Evolutionary conservation across 2,888 invertebrate species (phyloP), one percentile per base, ranked within the genome.

Genomic region (Athetis lepigone): DNA sequence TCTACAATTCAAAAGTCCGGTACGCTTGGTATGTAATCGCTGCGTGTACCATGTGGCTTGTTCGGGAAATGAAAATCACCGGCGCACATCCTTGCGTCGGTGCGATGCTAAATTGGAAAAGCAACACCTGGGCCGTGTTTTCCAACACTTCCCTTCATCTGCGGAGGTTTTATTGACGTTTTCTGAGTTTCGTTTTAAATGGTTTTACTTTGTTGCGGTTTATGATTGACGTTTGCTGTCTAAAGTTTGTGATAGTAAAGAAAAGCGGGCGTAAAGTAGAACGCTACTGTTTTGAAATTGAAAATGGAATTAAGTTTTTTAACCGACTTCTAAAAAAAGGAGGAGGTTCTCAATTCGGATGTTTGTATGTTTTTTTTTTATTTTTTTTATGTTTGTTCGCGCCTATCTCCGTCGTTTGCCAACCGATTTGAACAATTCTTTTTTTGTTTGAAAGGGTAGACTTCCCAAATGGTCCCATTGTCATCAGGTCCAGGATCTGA

Each of bases 91-190:
- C 86, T 82, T 82, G 80, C 75, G 63, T 80, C 80, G 58, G 40
- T 60, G 81, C 82, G 79, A 79, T 82, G 82, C 70, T 84, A 88
- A 89, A 90, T 90, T 90, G 90, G 85, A 88, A 90, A 85, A 81
- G 76, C 88, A 86, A 89, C 91, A 91, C 90, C 90, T 91, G 89
- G 60, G 61, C 72, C 81, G 73, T 80, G 84, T 79, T 85, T 80
- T 79, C 80, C 77, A 83, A 82, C 77, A 81, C 80, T 79, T 82
- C 75, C 75, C 69, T 63, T 59, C 65, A 68, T 66, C 76, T 66
- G 62, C 58, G 57, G 45, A 54, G 50, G 63, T 76, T 67, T 70
- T 69, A 77, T 79, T 67, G 69, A 71, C 64, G 55, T 66, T 70
- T 58, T 39, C 50, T 51, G 70, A 75, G 59, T 77, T 56, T 56